A percentile compares a stretch with the other conserved stretches of the same genome.
phyloP scores from a whole-genome alignment of 2,797 vertebrate genomes.

The Sebastes hubbsi region DNA sequence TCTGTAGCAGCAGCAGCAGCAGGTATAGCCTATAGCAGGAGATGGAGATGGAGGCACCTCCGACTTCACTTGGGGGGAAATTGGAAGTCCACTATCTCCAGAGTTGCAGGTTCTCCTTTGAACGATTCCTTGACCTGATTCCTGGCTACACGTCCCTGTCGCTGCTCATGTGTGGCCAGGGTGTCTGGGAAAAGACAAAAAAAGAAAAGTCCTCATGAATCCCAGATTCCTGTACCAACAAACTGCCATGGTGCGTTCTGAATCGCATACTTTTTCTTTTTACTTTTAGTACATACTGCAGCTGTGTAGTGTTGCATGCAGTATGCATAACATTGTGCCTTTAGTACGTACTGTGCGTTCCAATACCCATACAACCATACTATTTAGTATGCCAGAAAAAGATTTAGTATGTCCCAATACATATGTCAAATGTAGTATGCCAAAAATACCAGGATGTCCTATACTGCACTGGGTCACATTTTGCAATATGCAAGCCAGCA shows the following conservation, averaged over 20 bases:
- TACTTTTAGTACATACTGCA: too few relatives aligned
- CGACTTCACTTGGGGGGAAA: conserved; percentile 52
- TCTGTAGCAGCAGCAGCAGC: conserved; percentile 67
- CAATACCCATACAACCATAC: too few relatives aligned
- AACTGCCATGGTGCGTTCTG: background rate
- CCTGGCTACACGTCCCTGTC: conserved; percentile 57
- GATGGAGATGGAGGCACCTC: conserved; percentile 68
- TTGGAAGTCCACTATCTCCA: conserved; percentile 68
- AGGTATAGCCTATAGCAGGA: conserved; percentile 62
- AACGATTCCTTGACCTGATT: conserved; percentile 44
- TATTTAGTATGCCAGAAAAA: too few relatives aligned
- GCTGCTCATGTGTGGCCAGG: conserved; percentile 67
- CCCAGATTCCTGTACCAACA: conserved; percentile 26
- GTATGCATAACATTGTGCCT: too few relatives aligned
- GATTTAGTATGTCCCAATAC: too few relatives aligned
- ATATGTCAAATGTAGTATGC: too few relatives aligned
- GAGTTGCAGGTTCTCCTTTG: conserved; percentile 52
- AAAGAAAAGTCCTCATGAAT: conserved; percentile 50
- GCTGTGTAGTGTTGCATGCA: too few relatives aligned
- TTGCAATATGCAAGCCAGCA: too few relatives aligned
- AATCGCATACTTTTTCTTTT: too few relatives aligned
- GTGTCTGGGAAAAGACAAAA: conserved; percentile 62
- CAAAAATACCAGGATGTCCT: too few relatives aligned
- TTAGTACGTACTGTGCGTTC: too few relatives aligned
- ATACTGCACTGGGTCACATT: too few relatives aligned